phyloP scores from a whole-genome alignment of 2,888 invertebrate species.

The Gortyna flavago region DNA sequence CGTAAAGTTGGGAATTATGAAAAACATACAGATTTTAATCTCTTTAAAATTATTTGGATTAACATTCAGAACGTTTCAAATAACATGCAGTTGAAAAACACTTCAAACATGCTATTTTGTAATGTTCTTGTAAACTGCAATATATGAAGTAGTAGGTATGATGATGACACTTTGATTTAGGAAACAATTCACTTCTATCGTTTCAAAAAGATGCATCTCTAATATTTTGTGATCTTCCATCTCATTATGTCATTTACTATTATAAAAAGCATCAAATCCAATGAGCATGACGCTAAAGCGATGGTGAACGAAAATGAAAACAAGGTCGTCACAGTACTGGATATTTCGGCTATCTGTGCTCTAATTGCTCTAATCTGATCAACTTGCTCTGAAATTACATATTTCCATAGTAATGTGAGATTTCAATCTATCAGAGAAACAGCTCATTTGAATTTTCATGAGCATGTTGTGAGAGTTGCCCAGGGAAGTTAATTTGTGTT shows the following conservation, averaged over 20 bases:
- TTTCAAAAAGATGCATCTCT: not conserved
- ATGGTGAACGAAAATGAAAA: constrained; percentile 85
- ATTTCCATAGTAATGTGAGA: constrained; percentile 24
- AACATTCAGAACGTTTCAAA: constrained; percentile 59
- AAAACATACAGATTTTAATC: constrained; percentile 66
- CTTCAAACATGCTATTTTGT: constrained; percentile 10
- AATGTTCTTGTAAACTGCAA: constrained; percentile 8
- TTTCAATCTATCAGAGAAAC: constrained; percentile 24
- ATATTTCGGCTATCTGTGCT: constrained; percentile 81
- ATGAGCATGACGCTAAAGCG: constrained; percentile 72
- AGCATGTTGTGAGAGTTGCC: constrained; percentile 41
- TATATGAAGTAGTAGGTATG: not conserved
- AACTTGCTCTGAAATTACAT: constrained; percentile 56
- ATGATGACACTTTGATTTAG: not conserved
- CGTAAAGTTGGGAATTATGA: constrained; percentile 66
- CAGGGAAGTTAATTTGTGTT: constrained; percentile 36
- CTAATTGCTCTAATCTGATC: constrained; percentile 71
- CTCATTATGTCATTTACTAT: constrained; percentile 76
- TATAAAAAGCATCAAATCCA: constrained; percentile 60
- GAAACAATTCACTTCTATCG: not conserved
- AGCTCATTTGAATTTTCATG: constrained; percentile 48
- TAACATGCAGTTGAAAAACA: constrained; percentile 30
- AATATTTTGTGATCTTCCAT: constrained; percentile 5
- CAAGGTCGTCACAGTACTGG: constrained; percentile 86
- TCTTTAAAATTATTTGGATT: constrained; percentile 68